These are phyloP conservation scores for Pinctada fucata DNA, from an alignment of 2,888 invertebrate species.

Conservation along the genomic window DNA sequence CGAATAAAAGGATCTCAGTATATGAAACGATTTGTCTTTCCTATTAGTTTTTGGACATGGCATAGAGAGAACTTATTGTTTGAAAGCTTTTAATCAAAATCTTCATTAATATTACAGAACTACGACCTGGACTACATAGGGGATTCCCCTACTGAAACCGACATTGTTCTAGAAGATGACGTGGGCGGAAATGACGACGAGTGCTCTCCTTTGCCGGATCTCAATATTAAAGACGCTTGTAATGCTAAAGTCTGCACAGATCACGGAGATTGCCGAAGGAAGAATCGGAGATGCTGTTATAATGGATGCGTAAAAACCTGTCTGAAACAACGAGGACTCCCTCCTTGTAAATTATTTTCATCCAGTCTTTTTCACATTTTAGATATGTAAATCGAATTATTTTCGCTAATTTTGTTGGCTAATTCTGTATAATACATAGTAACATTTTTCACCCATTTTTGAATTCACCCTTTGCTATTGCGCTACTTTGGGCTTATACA, in stretches of 20 bases:
- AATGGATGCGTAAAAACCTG: conserved; percentile 67
- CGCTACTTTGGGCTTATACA: too few relatives aligned
- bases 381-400: too few relatives aligned
- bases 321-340: conserved; percentile 54
- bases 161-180: not conserved
- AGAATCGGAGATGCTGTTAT: conserved; percentile 57
- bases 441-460: too few relatives aligned
- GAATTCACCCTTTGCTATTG: too few relatives aligned
- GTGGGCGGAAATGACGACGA: conserved; percentile 25
- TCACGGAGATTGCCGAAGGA: conserved; percentile 57
- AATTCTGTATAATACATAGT: too few relatives aligned
- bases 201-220: conserved; percentile 61
- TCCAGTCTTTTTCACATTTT: too few relatives aligned
- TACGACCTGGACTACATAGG: not conserved
- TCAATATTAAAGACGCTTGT: conserved; percentile 54
- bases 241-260: conserved; percentile 49
- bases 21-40: too few relatives aligned
- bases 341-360: conserved; percentile 51
- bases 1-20: too few relatives aligned
- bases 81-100: too few relatives aligned
- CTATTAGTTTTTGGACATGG: too few relatives aligned
- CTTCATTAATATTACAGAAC: not conserved
- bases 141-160: not conserved
- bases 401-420: too few relatives aligned
- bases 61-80: too few relatives aligned